Base-by-base conservation (phyloP, 2,797 vertebrate genomes). In the Pseudomugil gertrudae region DNA sequence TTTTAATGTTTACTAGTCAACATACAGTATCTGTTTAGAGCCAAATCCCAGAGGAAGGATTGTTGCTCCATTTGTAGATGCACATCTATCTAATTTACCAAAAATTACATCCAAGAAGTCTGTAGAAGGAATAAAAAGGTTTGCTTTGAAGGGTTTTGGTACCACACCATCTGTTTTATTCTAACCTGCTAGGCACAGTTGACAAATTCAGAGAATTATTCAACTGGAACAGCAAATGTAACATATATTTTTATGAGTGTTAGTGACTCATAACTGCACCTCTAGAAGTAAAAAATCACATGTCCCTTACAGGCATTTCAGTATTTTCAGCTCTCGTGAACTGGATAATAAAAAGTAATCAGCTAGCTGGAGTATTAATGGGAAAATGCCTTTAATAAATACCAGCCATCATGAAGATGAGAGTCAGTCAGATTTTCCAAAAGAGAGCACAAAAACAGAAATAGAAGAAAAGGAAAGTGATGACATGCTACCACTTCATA, bases 321-420 rank as follows among this genome's bases (percentile, higher is more conserved):
- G 58, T 56, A 27, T 79, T 80, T 81, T 80, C 35, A 70, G 57
- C 27, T 45, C 57, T 79, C 60, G 48, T 69, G 65, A 74, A 80
- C 57, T 54, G 19, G 55, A 65, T 68, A 82, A 71, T 86, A 83
- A 84, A 84, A 76, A 58, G 56, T 72, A 23, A 56, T 78, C 68
- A 63, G 72, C 66, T 55, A 61, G 43, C 70, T 67, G 30, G 0
- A 72, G 59, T 7, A 69, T 74, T 45, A 83, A 80, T 59, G 66
- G 60, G 27, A 72, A 79, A 55, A 83, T 79, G 51, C 56, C 19
- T 78, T 73, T 84, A 84, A 88, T 61, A 58, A 78, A 66, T 29
- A 69, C 77, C 80, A 86, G 71, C 63, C 17, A 9, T 67, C 57
- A 40, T 29, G 53, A 70, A 76, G 43, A 69, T 73, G 57, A 61